Percentiles rank a stretch among this genome's conserved stretches.
Conservation (phyloP, 2,113 vertebrate species). For the Urocitellus parryii region DNA sequence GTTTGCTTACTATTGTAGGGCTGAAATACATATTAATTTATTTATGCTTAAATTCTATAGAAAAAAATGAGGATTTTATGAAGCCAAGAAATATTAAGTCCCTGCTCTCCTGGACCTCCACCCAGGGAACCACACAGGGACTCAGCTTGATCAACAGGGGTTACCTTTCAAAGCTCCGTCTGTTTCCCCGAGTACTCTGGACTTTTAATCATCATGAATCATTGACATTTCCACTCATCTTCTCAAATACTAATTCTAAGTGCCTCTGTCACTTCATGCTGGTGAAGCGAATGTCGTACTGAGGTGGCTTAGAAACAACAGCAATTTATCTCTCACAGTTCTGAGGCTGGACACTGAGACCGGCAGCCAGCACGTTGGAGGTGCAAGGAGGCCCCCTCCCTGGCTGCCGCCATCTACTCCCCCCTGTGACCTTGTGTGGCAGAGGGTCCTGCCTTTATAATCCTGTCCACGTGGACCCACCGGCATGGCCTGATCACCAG, state of each 20-base stretch:
- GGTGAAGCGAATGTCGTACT: neutral
- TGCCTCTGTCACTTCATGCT: neutral
- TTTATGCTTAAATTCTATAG: neutral
- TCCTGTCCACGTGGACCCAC: no score
- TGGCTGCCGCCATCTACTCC: no score
- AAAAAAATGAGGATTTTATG: neutral
- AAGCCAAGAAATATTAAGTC: neutral
- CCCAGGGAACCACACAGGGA: neutral
- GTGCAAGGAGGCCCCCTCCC: neutral
- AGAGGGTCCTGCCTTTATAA: neutral
- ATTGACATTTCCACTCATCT: neutral
- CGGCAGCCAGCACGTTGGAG: neutral
- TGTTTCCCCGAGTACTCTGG: neutral
- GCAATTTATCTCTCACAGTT: neutral
- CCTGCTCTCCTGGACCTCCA: neutral
- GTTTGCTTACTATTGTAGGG: neutral
- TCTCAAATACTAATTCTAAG: neutral
- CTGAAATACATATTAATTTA: neutral
- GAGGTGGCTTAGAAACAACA: neutral
- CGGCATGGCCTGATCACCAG: fast-evolving
- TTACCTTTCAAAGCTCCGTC: neutral
- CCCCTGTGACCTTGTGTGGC: neutral
- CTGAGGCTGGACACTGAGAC: neutral
- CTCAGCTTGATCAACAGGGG: neutral
- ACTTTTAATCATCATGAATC: slow-evolving; percentile 13